A percentile compares a stretch with the other conserved stretches of the same genome.
Evolutionary conservation across 2,113 vertebrate species (phyloP).

Genomic region (Chamaea fasciata): DNA sequence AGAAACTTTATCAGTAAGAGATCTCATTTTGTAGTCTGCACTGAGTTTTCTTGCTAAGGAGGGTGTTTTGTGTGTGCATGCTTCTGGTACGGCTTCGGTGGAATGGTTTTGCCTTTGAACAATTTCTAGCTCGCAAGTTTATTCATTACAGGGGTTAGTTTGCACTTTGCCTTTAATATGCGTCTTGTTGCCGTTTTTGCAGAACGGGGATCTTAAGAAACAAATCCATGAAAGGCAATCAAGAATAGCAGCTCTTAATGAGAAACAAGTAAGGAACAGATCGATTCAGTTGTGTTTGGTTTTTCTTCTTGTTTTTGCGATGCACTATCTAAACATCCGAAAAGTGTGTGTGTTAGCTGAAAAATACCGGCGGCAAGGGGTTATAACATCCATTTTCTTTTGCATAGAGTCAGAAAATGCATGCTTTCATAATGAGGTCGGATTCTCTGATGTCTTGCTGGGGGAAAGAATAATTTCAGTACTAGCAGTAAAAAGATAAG

Average conservation of each 20-base stretch:
- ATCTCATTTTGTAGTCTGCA: constrained; percentile 68
- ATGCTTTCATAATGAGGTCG: constrained; percentile 33
- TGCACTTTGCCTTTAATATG: constrained; percentile 59
- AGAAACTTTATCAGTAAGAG: constrained; percentile 87
- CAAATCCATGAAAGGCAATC: constrained; percentile 82
- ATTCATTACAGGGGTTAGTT: constrained; percentile 48
- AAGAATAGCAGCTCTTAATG: constrained; percentile 81
- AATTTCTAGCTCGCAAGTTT: constrained; percentile 61
- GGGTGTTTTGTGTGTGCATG: constrained; percentile 60
- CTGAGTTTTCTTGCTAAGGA: constrained; percentile 56
- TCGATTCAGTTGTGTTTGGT: constrained; percentile 35
- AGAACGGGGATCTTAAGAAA: constrained; percentile 86
- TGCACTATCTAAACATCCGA: constrained; percentile 66
- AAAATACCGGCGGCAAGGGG: constrained; percentile 12
- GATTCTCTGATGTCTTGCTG: constrained; percentile 16
- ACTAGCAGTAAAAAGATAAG: constrained; percentile 28
- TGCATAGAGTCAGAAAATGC: constrained; percentile 48
- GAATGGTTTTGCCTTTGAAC: constrained; percentile 49
- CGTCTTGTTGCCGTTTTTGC: constrained; percentile 68
- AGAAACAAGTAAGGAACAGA: constrained; percentile 83
- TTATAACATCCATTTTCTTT: constrained; percentile 55
- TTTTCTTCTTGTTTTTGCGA: constrained; percentile 25
- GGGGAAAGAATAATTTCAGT: constrained; percentile 21
- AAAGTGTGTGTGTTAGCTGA: constrained; percentile 64
- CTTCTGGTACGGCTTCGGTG: constrained; percentile 45